Conservation (phyloP, 2,888 invertebrate species). For the Pardosa pseudoannulata region DNA sequence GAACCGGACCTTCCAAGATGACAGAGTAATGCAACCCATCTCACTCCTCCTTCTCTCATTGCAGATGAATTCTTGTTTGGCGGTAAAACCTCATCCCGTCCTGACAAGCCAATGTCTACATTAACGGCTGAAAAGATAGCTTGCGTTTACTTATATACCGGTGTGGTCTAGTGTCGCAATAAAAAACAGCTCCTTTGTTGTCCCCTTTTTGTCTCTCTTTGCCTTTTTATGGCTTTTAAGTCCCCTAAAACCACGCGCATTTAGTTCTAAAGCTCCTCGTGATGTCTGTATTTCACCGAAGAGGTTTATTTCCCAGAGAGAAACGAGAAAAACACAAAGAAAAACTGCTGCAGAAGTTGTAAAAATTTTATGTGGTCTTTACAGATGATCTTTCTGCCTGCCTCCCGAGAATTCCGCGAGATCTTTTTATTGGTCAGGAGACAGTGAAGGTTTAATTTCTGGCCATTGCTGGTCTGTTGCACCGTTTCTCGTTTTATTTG, state of each 20-base stretch:
- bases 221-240: conserved; percentile 56
- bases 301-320: conserved; percentile 1
- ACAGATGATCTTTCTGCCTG: conserved; percentile 65
- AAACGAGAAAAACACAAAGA: conserved; percentile 29
- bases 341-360: conserved; percentile 56
- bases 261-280: conserved; percentile 54
- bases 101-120: too few species aligned
- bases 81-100: too few species aligned
- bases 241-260: conserved; percentile 53
- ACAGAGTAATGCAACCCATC: too few species aligned
- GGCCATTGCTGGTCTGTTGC: conserved; percentile 46
- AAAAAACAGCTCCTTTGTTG: conserved; percentile 57
- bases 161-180: conserved; percentile 61
- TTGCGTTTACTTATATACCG: not conserved
- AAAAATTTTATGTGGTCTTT: conserved; percentile 71
- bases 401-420: conserved; percentile 43
- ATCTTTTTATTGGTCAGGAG: conserved; percentile 32
- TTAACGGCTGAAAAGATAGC: not conserved
- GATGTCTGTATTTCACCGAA: conserved; percentile 64
- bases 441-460: conserved; percentile 56
- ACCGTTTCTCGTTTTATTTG: conserved; percentile 43
- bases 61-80: too few species aligned
- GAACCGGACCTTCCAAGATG: too few species aligned
- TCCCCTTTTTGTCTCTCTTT: conserved; percentile 44
- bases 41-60: too few species aligned